Conservation (phyloP, 2,797 vertebrate genomes). For the Paguma larvata region DNA sequence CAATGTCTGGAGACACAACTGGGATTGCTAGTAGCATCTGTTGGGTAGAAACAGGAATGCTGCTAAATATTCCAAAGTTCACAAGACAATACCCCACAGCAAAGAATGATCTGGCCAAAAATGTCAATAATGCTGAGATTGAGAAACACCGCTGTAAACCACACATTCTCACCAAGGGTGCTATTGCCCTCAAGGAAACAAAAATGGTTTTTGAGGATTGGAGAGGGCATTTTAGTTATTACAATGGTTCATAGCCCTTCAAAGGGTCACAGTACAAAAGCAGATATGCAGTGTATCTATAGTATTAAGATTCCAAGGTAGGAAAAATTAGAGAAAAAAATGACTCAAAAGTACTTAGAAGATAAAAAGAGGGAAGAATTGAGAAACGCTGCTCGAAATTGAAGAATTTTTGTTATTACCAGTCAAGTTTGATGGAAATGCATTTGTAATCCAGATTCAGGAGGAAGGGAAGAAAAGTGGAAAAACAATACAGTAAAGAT, state of each 20-base stretch:
- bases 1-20: not conserved
- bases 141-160: not conserved
- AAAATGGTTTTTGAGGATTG: not conserved
- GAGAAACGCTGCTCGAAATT: not conserved
- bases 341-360: not conserved
- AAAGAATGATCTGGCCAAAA: not conserved
- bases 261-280: not conserved
- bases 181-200: not conserved
- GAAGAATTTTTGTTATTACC: not conserved
- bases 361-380: not conserved
- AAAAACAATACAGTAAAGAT: not conserved
- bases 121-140: not conserved
- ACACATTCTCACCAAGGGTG: not conserved
- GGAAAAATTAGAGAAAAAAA: not conserved
- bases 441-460: not conserved
- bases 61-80: not conserved
- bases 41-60: not conserved
- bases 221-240: not conserved
- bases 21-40: not conserved
- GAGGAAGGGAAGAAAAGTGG: not conserved
- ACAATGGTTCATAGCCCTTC: not conserved
- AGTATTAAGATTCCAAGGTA: not conserved
- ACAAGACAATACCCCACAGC: not conserved
- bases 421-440: not conserved
- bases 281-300: not conserved